phyloP scores from a whole-genome alignment of 2,888 invertebrate genomes.

The Mesorhabditis spiculigera region DNA sequence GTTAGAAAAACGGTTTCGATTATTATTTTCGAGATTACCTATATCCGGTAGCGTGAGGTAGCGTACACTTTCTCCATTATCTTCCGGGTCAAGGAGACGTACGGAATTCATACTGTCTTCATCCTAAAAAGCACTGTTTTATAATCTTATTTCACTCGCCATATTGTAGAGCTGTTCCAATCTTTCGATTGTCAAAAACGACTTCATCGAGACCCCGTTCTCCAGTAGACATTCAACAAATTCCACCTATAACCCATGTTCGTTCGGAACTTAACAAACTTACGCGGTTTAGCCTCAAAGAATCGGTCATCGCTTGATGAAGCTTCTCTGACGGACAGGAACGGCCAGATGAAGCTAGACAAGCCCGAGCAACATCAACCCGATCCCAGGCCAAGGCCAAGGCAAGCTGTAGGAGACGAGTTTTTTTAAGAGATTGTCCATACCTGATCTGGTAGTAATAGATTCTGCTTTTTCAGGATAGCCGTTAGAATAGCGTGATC shows the following conservation, averaged over 20 bases:
- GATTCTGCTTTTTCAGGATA: conserved; percentile 71
- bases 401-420: conserved; percentile 67
- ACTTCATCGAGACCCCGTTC: conserved; percentile 98
- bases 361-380: conserved; percentile 91
- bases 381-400: conserved; percentile 94
- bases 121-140: conserved; percentile 75
- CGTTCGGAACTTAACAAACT: conserved; percentile 6
- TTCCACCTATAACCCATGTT: conserved; percentile 71
- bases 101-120: conserved; percentile 6
- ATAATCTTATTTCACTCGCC: conserved; percentile 66
- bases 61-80: neutral
- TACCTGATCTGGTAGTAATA: conserved; percentile 49
- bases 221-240: conserved; percentile 93
- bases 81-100: neutral
- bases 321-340: conserved; percentile 84
- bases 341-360: conserved; percentile 90
- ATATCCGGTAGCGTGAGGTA: conserved; percentile 64
- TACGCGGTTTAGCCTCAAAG: conserved; percentile 69
- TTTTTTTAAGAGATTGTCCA: neutral
- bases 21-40: too few relatives aligned
- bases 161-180: conserved; percentile 92
- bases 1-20: too few relatives aligned
- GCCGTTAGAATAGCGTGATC: conserved; percentile 95
- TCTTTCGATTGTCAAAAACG: conserved; percentile 90
- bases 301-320: conserved; percentile 98